Conservation (phyloP, 2,113 vertebrate species). For the Neofelis nebulosa region DNA sequence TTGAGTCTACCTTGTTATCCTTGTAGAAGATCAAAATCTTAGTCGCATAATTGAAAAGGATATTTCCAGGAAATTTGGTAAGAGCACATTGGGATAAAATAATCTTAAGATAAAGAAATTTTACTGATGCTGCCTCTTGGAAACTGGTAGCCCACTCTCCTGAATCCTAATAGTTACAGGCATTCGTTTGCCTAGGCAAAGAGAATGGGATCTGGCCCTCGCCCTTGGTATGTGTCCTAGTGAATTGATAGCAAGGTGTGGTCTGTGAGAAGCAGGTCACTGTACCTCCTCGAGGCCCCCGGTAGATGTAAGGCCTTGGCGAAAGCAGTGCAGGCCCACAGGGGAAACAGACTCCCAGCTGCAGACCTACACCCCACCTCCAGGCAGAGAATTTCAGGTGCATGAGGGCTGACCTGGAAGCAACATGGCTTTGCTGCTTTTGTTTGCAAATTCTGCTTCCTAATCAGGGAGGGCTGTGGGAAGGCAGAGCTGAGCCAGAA, state of each 20-base stretch:
- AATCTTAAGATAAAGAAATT: not conserved
- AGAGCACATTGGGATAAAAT: not conserved
- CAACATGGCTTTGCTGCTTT: not conserved
- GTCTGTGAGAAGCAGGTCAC: not conserved
- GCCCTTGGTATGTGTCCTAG: not conserved
- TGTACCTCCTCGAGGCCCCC: not conserved
- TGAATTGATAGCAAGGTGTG: not conserved
- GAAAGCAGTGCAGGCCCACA: not conserved
- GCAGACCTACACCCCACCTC: not conserved
- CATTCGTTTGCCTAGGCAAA: not conserved
- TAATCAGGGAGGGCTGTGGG: not conserved
- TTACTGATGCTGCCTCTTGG: not conserved
- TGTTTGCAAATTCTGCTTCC: not conserved
- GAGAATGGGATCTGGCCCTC: not conserved
- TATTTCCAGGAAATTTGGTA: not conserved
- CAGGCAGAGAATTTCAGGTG: not conserved
- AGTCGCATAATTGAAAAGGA: not conserved
- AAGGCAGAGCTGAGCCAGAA: not conserved
- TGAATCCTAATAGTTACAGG: not conserved
- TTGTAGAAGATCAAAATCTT: not conserved
- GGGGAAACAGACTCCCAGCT: not conserved
- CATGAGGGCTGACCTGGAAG: too few species aligned
- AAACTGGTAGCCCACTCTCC: not conserved
- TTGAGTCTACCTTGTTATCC: not conserved
- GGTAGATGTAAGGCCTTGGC: not conserved